Base-by-base conservation (phyloP, 2,113 vertebrate genomes). In the Periophthalmus modestus region DNA sequence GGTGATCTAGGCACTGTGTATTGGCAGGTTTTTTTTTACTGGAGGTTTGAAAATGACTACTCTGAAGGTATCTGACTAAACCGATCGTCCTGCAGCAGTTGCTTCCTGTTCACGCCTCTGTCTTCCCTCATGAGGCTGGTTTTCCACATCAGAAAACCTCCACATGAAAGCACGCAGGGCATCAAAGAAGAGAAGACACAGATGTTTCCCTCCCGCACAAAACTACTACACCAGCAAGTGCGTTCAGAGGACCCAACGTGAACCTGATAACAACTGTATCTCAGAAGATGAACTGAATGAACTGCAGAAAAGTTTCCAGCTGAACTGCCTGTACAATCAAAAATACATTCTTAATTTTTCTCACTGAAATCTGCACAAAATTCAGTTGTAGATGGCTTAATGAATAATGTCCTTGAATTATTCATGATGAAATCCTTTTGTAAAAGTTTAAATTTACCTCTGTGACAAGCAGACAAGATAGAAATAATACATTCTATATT, bases 151-250 rank as follows among this genome's bases (percentile, higher is more conserved):
- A 80, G 10, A 79, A 76, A 80, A 67, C 55, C 50, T 74, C 58
- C 68, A 77, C 79, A 79, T 78, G 69, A 84, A 85, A 78, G 81
- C 65, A 68, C 63, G 59, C 69, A 43, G 23, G 61, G 66, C 57
- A 82, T 83, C 74, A 70, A 73, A 48, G 52, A 66, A 59, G 81
- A 75, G 78, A 83, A 76, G 33, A 67, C 59, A 34, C 83, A 88
- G 83, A 78, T 87, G 87, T 86, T 90, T 90, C 86, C 88, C 73
- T 78, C 71, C 71, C 63, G 61, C 65, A 28, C 33, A 63, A 74
- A 80, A 73, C 75, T n/a, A 74, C 52, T 80, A 67, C 79, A 73
- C 66, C 73, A 63, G 52, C 28, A 73, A 52, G 70, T 52, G 36
- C 50, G 54, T 3, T 6, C 46, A 69, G 33, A 69, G 72, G 36